Evolutionary conservation across 2,797 vertebrate species (phyloP).

Genomic region (Enteromius afrohamiltoni): DNA sequence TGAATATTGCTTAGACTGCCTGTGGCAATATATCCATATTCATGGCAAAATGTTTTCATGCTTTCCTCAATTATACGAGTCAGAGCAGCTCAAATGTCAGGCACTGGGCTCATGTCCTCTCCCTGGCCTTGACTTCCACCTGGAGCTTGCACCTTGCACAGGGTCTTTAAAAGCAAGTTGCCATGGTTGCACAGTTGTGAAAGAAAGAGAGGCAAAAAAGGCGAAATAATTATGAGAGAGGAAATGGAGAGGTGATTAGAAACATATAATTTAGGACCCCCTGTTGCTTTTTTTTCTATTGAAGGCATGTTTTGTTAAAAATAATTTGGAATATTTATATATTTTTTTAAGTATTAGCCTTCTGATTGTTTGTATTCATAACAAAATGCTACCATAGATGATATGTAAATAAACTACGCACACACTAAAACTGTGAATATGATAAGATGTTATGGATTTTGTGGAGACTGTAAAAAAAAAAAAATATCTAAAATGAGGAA

Average conservation of each 20-base stretch:
- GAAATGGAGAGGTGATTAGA: background rate
- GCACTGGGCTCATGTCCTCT: slow-evolving; percentile 31
- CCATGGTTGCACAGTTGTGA: slow-evolving; percentile 56
- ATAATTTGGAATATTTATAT: background rate
- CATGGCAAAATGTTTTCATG: slow-evolving; percentile 43
- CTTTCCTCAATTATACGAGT: slow-evolving; percentile 28
- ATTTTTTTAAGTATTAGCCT: background rate
- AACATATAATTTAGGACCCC: slow-evolving; percentile 30
- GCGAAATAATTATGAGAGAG: background rate
- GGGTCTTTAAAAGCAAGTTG: slow-evolving; percentile 50
- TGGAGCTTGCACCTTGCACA: slow-evolving; percentile 44
- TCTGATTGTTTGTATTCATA: background rate
- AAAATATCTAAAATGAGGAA: background rate
- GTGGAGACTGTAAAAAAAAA: background rate
- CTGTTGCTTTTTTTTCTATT: background rate
- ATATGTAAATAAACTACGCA: background rate
- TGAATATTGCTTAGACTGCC: slow-evolving; percentile 54
- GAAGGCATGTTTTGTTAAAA: background rate
- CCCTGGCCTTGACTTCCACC: slow-evolving; percentile 55
- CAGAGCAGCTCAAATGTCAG: slow-evolving; percentile 43
- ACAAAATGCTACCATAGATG: background rate
- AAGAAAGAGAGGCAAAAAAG: background rate
- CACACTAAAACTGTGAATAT: background rate
- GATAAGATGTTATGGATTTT: background rate
- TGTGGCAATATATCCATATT: slow-evolving; percentile 47